Evolutionary conservation across 1,140 invertebrate species (phyloP).

Genomic region (Danaus plexippus): DNA sequence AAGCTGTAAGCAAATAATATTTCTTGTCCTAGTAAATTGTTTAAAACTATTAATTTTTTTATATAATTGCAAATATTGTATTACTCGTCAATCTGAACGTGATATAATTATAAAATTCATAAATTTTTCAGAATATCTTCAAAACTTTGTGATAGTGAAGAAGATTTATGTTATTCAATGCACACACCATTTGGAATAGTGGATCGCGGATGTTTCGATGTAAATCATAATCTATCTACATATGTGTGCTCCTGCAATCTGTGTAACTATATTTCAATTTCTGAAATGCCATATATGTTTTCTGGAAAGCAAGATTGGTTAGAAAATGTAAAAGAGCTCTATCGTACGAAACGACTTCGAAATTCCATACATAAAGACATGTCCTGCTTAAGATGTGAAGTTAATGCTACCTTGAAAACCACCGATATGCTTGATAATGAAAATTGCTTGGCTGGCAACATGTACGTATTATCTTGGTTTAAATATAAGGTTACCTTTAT

Average conservation of each 20-base stretch:
- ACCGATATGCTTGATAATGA: slow-evolving; percentile 27
- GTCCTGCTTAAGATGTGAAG: slow-evolving; percentile 50
- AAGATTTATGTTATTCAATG: slow-evolving; percentile 45
- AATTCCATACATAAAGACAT: slow-evolving; percentile 48
- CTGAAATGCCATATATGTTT: slow-evolving; percentile 48
- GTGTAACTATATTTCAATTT: slow-evolving; percentile 50
- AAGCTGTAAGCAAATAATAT: slow-evolving; percentile 34
- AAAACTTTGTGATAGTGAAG: slow-evolving; percentile 29
- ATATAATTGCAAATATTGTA: too few relatives aligned
- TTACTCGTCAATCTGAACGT: too few relatives aligned
- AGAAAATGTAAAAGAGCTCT: slow-evolving; percentile 47
- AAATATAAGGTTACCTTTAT: too few relatives aligned
- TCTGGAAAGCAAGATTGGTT: slow-evolving; percentile 43
- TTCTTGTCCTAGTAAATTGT: too few relatives aligned
- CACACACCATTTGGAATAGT: slow-evolving; percentile 55
- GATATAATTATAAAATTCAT: too few relatives aligned
- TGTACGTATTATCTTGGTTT: slow-evolving; percentile 32
- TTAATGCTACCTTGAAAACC: slow-evolving; percentile 31
- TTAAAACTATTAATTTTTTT: too few relatives aligned
- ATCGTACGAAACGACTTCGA: slow-evolving; percentile 37
- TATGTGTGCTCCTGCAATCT: slow-evolving; percentile 51
- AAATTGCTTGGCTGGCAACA: slow-evolving; percentile 45
- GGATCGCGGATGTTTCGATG: slow-evolving; percentile 47
- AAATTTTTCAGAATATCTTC: slow-evolving; percentile 30
- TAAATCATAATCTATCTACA: slow-evolving; percentile 34